These are phyloP conservation scores for Hoplodrina blanda DNA, from an alignment of 2,888 invertebrate genomes.

Conservation along the genomic window DNA sequence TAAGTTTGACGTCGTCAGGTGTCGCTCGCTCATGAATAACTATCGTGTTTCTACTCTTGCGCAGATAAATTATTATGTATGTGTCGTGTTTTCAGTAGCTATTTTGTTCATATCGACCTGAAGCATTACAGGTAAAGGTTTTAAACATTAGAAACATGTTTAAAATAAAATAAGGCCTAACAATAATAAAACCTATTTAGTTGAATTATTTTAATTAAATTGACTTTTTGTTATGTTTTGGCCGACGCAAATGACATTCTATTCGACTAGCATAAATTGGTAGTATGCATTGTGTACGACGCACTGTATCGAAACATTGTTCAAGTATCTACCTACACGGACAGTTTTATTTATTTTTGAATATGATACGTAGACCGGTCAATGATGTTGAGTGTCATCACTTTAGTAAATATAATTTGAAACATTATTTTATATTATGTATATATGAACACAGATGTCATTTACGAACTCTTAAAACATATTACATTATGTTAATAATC, in stretches of 20 bases:
- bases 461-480: conserved; percentile 50
- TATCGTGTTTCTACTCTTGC: conserved; percentile 36
- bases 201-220: conserved; percentile 37
- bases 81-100: conserved; percentile 20
- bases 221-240: conserved; percentile 27
- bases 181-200: conserved; percentile 24
- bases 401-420: conserved; percentile 60
- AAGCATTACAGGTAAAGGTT: conserved; percentile 29
- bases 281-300: conserved; percentile 25
- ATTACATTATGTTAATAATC: conserved; percentile 59
- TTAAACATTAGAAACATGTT: conserved; percentile 42
- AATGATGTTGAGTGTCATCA: conserved; percentile 47
- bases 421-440: conserved; percentile 66
- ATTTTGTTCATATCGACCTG: conserved; percentile 32
- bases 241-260: conserved; percentile 33
- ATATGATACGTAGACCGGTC: conserved; percentile 47
- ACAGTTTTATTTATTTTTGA: conserved; percentile 30
- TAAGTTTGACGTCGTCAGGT: conserved; percentile 84
- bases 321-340: conserved; percentile 24
- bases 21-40: conserved; percentile 77
- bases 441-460: conserved; percentile 66
- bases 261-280: conserved; percentile 23
- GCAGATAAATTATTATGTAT: conserved; percentile 3
- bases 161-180: conserved; percentile 25
- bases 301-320: conserved; percentile 40